Conservation (phyloP, 2,888 invertebrate genomes). For the Diarsia dahlii region DNA sequence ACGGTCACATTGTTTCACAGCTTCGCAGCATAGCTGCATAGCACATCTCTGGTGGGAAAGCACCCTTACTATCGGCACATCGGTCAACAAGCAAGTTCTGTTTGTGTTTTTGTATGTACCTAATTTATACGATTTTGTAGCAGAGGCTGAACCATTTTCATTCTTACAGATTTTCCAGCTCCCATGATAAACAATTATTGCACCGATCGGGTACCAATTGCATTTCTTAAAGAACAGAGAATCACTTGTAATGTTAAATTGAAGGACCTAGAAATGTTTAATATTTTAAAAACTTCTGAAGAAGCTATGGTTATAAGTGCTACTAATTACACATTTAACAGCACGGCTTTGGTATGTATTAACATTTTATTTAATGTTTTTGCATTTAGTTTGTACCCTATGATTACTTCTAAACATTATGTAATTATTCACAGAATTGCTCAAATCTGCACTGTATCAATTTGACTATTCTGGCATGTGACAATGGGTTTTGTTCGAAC, state of each 20-base stretch:
- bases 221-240: constrained; percentile 78
- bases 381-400: not conserved
- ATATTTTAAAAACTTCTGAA: constrained; percentile 75
- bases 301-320: constrained; percentile 79
- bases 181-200: constrained; percentile 81
- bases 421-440: constrained; percentile 81
- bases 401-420: not conserved
- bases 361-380: not conserved
- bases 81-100: not conserved
- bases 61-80: too few relatives aligned
- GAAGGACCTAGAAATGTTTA: constrained; percentile 83
- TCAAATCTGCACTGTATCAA: constrained; percentile 81
- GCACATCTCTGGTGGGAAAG: too few relatives aligned
- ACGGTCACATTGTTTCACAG: too few relatives aligned
- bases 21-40: too few relatives aligned
- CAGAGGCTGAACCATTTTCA: not conserved
- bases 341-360: constrained; percentile 76
- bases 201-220: constrained; percentile 75
- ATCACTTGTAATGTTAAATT: constrained; percentile 80
- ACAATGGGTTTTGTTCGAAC: constrained; percentile 72
- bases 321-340: constrained; percentile 74
- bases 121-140: not conserved
- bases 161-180: constrained; percentile 81
- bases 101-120: not conserved
- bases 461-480: constrained; percentile 81